Evolutionary conservation across 2,797 vertebrate genomes (phyloP).

Genomic region (Myotis planiceps): DNA sequence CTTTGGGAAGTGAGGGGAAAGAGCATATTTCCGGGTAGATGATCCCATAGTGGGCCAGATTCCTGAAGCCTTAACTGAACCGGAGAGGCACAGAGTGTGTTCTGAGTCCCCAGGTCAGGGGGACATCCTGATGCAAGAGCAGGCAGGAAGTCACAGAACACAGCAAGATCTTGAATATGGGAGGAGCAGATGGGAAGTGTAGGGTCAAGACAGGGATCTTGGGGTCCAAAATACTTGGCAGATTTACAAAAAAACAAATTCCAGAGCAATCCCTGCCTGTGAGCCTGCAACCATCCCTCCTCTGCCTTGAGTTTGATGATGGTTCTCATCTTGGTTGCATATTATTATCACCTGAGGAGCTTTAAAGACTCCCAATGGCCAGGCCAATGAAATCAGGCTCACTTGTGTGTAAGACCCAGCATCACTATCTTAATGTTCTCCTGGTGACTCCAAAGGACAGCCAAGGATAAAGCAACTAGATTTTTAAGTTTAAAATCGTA

Average conservation of each 20-base stretch:
- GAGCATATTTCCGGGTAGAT: not conserved
- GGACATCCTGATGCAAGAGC: too few relatives aligned
- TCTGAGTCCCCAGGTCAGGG: not conserved
- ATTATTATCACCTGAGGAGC: not conserved
- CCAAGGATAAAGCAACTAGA: not conserved
- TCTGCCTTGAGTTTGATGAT: not conserved
- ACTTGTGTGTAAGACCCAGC: fast-evolving
- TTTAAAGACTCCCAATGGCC: not conserved
- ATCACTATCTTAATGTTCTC: not conserved
- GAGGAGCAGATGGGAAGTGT: not conserved
- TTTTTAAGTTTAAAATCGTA: not conserved
- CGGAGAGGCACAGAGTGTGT: not conserved
- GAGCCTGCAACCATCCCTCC: not conserved
- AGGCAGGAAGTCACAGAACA: not conserved
- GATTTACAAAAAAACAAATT: not conserved
- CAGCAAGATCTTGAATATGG: fast-evolving
- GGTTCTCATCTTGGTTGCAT: not conserved
- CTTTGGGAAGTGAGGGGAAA: not conserved
- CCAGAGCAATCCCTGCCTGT: not conserved
- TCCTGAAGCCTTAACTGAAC: not conserved
- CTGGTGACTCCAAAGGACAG: not conserved
- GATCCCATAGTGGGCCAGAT: not conserved
- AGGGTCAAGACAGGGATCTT: not conserved
- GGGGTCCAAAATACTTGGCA: not conserved
- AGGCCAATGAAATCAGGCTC: not conserved